phyloP scores from a whole-genome alignment of 2,888 invertebrate genomes.

The Rhaphigaster nebulosa region DNA sequence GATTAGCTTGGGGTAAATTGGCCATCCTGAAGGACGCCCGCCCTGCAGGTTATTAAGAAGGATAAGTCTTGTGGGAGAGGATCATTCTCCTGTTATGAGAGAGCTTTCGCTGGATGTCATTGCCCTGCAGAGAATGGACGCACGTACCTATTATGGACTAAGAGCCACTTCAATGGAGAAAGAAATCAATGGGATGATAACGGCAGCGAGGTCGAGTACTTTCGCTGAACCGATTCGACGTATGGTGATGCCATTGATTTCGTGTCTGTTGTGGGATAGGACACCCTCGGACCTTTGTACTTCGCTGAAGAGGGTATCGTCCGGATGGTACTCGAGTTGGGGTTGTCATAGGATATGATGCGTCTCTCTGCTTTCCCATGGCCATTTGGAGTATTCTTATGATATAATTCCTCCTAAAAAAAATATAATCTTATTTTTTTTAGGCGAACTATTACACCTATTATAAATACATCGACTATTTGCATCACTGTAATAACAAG shows the following conservation, averaged over 20 bases:
- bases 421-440: not conserved
- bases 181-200: conserved; percentile 44
- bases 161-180: not conserved
- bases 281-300: not conserved
- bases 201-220: not conserved
- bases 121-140: not conserved
- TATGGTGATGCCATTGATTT: not conserved
- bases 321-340: not conserved
- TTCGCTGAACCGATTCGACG: not conserved
- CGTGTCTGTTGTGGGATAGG: not conserved
- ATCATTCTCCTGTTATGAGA: not conserved
- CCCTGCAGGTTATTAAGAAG: not conserved
- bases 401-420: not conserved
- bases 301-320: not conserved
- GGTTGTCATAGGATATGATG: conserved; percentile 3
- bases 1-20: conserved; percentile 1
- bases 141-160: not conserved
- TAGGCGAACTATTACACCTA: not conserved
- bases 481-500: not conserved
- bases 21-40: not conserved
- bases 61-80: conserved; percentile 24
- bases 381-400: not conserved
- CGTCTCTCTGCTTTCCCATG: not conserved
- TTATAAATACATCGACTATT: not conserved
- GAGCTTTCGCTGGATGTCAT: not conserved